A percentile compares a stretch with the other conserved stretches of the same genome.
Conservation (phyloP, 2,113 vertebrate species). For the Capreolus pygargus region DNA sequence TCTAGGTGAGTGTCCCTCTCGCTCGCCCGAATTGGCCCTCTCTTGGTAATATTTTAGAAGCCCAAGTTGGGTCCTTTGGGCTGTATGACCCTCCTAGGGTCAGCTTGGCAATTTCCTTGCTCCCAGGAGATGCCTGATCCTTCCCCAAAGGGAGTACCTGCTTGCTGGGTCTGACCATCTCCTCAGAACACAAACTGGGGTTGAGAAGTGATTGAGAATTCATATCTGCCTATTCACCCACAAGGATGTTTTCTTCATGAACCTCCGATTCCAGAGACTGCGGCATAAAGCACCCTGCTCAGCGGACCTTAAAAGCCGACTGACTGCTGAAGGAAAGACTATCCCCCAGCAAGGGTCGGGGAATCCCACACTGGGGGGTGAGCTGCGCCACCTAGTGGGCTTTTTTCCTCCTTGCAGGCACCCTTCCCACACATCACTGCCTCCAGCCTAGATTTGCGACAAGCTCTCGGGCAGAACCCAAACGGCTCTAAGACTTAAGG, state of each 20-base stretch:
- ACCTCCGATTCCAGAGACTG: not conserved
- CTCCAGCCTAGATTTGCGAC: not conserved
- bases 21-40: not conserved
- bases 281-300: not conserved
- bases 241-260: not conserved
- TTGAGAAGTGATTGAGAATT: not conserved
- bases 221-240: not conserved
- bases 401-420: not conserved
- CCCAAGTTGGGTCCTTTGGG: not conserved
- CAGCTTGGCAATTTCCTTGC: not conserved
- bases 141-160: not conserved
- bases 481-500: not conserved
- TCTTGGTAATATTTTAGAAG: not conserved
- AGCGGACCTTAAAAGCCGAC: not conserved
- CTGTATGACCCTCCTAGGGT: not conserved
- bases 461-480: not conserved
- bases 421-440: not conserved
- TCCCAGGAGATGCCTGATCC: not conserved
- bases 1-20: not conserved
- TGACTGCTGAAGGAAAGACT: not conserved
- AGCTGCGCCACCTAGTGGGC: slow-evolving; percentile 62
- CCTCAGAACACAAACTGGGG: not conserved
- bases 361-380: not conserved
- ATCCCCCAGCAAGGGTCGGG: not conserved
- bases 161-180: not conserved